Evolutionary conservation across 92 coral and sea anemone species (phyloP).

Genomic region (Siderastrea siderea): DNA sequence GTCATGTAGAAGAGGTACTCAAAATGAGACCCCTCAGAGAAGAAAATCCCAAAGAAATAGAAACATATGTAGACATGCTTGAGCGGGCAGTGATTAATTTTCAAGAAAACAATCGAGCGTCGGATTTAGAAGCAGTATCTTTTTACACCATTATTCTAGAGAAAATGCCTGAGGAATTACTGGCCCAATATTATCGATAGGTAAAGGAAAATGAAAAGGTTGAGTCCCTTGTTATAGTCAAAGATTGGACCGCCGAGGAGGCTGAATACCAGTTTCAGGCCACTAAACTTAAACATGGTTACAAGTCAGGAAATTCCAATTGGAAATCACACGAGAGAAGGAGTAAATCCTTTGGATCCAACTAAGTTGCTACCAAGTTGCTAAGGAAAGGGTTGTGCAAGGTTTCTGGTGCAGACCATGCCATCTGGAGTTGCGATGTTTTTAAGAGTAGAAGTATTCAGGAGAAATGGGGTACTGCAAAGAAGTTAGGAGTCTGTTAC

Average conservation of each 20-base stretch:
- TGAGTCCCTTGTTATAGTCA: conserved; percentile 5
- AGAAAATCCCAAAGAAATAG: conserved; percentile 57
- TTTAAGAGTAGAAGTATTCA: conserved; percentile 15
- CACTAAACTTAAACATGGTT: conserved; percentile 34
- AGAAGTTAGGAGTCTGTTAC: no score
- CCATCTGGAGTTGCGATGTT: conserved; percentile 55
- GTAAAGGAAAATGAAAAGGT: conserved; percentile 31
- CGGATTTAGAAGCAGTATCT: conserved; percentile 76
- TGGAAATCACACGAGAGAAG: conserved; percentile 20
- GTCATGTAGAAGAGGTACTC: conserved; percentile 55
- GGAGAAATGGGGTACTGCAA: neutral
- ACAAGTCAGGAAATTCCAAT: conserved; percentile 3
- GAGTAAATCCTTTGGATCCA: conserved; percentile 9
- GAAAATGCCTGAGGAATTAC: conserved; percentile 63
- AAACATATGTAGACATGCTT: conserved; percentile 52
- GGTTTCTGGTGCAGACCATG: conserved; percentile 33
- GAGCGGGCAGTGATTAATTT: conserved; percentile 56
- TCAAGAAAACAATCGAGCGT: conserved; percentile 51
- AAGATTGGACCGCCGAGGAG: conserved; percentile 9
- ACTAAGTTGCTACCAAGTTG: neutral
- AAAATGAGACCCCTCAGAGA: conserved; percentile 60
- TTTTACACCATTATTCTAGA: conserved; percentile 68
- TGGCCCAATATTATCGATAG: conserved; percentile 58
- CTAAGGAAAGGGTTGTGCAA: neutral
- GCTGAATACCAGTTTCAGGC: conserved; percentile 30